phyloP scores from a whole-genome alignment of 2,797 vertebrate genomes.

The Pseudochirops corinnae region DNA sequence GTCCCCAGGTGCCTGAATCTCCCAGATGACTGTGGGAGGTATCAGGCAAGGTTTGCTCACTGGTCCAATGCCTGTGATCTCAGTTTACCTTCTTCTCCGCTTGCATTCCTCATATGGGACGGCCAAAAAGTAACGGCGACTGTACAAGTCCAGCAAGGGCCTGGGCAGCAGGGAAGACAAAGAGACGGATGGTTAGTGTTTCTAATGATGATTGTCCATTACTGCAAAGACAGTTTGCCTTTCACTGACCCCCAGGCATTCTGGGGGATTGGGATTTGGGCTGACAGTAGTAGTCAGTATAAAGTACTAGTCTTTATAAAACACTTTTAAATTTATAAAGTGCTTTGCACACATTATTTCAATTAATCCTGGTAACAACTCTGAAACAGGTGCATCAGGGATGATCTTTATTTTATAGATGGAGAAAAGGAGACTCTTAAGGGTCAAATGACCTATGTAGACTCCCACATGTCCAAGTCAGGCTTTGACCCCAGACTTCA shows the following conservation, averaged over 20 bases:
- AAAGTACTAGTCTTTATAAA: not conserved
- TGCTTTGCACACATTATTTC: not conserved
- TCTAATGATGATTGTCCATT: not conserved
- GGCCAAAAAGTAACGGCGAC: slow-evolving; percentile 91
- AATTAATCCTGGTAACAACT: not conserved
- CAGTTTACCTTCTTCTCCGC: slow-evolving; percentile 90
- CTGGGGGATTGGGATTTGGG: not conserved
- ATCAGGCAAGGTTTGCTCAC: not conserved
- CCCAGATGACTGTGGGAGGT: not conserved
- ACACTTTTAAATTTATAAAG: not conserved
- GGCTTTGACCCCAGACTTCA: not conserved
- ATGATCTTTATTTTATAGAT: not conserved
- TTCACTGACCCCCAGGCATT: not conserved
- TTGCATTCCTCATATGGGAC: slow-evolving; percentile 95
- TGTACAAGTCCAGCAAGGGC: slow-evolving; percentile 90
- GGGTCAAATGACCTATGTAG: not conserved
- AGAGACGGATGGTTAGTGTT: not conserved
- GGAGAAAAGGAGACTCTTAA: not conserved
- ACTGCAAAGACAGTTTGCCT: not conserved
- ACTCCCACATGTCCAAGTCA: not conserved
- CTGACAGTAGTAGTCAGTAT: not conserved
- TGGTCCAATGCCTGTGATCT: rapidly evolving
- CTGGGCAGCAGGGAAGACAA: slow-evolving; percentile 78
- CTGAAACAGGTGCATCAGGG: not conserved
- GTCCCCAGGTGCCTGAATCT: rapidly evolving